Conservation (phyloP, 2,113 vertebrate genomes). For the Mesitornis unicolor region DNA sequence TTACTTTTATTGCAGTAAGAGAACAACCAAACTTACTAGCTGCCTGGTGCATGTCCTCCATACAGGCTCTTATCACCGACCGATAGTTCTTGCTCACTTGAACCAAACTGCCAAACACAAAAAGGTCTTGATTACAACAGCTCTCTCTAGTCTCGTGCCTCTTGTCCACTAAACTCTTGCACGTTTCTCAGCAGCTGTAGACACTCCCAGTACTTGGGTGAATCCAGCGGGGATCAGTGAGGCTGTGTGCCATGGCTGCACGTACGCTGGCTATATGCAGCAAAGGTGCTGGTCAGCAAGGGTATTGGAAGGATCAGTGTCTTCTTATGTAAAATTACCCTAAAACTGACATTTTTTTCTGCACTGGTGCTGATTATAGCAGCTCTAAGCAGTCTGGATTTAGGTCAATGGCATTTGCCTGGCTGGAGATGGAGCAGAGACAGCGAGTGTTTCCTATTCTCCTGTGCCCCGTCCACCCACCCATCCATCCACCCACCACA, state of each 20-base stretch:
- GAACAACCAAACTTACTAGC: constrained; percentile 72
- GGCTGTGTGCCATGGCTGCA: fast-evolving
- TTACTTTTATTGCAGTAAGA: not conserved
- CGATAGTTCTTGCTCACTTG: constrained; percentile 96
- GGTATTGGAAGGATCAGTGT: not conserved
- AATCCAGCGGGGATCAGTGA: not conserved
- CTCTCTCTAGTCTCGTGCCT: not conserved
- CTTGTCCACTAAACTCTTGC: not conserved
- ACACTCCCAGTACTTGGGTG: too few species aligned
- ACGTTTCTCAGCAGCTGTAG: not conserved
- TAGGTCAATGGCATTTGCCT: fast-evolving
- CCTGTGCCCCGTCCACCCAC: not conserved
- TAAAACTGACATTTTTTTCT: not conserved
- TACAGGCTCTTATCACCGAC: constrained; percentile 92
- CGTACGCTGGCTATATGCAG: fast-evolving
- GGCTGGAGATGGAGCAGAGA: not conserved
- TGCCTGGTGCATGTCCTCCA: constrained; percentile 91
- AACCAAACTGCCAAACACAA: constrained; percentile 81
- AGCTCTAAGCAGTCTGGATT: not conserved
- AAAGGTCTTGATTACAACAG: too few species aligned
- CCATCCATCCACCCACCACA: too few species aligned
- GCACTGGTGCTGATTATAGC: not conserved
- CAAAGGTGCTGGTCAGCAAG: fast-evolving
- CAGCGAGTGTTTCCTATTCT: not conserved
- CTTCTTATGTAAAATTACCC: not conserved